Conservation (phyloP, 2,888 invertebrate species). For the Mellilla xanthometata region DNA sequence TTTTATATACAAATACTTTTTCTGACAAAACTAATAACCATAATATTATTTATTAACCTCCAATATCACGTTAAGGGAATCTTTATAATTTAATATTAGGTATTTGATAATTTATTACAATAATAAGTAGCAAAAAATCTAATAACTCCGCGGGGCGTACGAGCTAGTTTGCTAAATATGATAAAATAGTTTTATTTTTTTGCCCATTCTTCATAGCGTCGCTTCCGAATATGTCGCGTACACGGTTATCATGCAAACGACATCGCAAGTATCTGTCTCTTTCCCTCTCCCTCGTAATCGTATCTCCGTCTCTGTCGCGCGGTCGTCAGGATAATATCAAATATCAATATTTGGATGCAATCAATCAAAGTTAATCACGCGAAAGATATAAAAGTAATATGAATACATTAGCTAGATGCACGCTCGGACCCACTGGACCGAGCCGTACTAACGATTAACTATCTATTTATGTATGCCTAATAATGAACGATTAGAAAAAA, state of each 20-base stretch:
- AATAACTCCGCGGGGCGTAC: too few species aligned
- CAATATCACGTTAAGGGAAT: too few species aligned
- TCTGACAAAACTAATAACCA: too few species aligned
- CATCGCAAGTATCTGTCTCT: constrained; percentile 38
- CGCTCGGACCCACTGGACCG: constrained; percentile 62
- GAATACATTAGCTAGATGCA: constrained; percentile 68
- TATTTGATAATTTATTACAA: too few species aligned
- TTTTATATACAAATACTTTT: too few species aligned
- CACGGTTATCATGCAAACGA: constrained; percentile 50
- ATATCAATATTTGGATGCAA: constrained; percentile 80
- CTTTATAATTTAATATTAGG: too few species aligned
- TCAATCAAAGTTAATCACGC: constrained; percentile 82
- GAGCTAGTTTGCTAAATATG: too few species aligned
- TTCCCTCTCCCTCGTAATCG: constrained; percentile 29
- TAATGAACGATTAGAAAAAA: constrained; percentile 73
- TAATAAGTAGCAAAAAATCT: too few species aligned
- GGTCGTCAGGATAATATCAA: constrained; percentile 57
- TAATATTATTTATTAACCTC: too few species aligned
- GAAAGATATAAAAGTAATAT: constrained; percentile 79
- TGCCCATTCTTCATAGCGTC: constrained; percentile 33
- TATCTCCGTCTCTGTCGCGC: constrained; percentile 46
- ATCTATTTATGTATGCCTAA: constrained; percentile 37
- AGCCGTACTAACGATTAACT: constrained; percentile 43
- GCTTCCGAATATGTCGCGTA: constrained; percentile 51
- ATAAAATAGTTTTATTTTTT: constrained; percentile 19